phyloP scores from a whole-genome alignment of 2,888 invertebrate genomes.

The Rhingia rostrata region DNA sequence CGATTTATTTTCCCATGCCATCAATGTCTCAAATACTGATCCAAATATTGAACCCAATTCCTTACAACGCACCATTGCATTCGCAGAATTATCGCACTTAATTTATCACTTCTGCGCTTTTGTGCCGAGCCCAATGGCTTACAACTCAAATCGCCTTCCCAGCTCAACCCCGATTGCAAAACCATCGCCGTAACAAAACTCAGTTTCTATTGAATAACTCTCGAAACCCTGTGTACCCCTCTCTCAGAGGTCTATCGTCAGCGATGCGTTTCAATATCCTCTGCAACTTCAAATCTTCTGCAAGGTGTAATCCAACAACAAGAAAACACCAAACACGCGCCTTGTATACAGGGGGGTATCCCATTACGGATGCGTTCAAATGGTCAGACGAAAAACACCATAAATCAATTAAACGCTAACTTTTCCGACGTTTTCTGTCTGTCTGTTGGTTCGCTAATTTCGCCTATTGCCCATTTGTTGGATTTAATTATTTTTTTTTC shows the following conservation, averaged over 20 bases:
- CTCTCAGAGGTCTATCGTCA: slow-evolving; percentile 20
- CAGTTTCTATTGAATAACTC: slow-evolving; percentile 53
- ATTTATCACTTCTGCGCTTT: slow-evolving; percentile 21
- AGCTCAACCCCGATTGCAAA: slow-evolving; percentile 21
- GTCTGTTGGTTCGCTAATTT: slow-evolving; percentile 62
- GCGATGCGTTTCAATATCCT: slow-evolving; percentile 62
- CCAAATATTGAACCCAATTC: no score
- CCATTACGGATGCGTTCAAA: slow-evolving; percentile 70
- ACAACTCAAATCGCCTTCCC: slow-evolving; percentile 51
- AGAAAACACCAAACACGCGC: slow-evolving; percentile 2
- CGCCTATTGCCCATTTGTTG: slow-evolving; percentile 59
- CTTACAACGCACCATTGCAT: background rate
- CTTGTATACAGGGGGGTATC: slow-evolving; percentile 40
- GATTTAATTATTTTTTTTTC: slow-evolving; percentile 45
- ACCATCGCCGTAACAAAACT: slow-evolving; percentile 3
- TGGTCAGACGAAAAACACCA: slow-evolving; percentile 54
- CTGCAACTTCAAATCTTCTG: slow-evolving; percentile 47
- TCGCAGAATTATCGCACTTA: slow-evolving; percentile 11
- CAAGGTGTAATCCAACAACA: slow-evolving; percentile 29
- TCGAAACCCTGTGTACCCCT: slow-evolving; percentile 23
- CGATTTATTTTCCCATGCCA: no score
- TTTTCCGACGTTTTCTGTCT: slow-evolving; percentile 69
- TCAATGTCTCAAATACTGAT: no score
- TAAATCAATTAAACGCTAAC: slow-evolving; percentile 71
- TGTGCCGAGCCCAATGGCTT: slow-evolving; percentile 31